A percentile compares a stretch with the other conserved stretches of the same genome.
Evolutionary conservation across 2,888 invertebrate species (phyloP).

Genomic region (Tethea ocularis): DNA sequence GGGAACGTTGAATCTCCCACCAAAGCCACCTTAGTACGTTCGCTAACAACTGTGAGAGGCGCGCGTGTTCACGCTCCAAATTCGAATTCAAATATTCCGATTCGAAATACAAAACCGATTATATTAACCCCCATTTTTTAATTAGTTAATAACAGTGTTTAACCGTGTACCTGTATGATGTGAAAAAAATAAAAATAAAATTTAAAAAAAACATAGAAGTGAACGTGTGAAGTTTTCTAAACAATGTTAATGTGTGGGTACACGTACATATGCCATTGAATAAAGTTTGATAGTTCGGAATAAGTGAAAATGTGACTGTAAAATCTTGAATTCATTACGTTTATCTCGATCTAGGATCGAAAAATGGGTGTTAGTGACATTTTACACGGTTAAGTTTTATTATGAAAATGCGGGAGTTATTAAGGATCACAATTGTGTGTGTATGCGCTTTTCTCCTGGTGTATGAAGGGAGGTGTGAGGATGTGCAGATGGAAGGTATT

Average conservation of each 20-base stretch:
- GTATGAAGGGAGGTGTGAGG: slow-evolving; percentile 61
- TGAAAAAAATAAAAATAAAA: slow-evolving; percentile 17
- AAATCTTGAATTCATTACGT: slow-evolving; percentile 41
- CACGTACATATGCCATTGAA: slow-evolving; percentile 52
- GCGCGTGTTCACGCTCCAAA: slow-evolving; percentile 52
- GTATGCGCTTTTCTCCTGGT: slow-evolving; percentile 65
- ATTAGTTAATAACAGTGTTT: neutral
- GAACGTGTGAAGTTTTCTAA: slow-evolving; percentile 37
- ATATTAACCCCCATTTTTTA: slow-evolving; percentile 16
- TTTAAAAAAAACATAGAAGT: slow-evolving; percentile 23
- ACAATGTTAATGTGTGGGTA: slow-evolving; percentile 28
- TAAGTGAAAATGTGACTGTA: slow-evolving; percentile 79
- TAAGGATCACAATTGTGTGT: slow-evolving; percentile 72
- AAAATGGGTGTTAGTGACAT: slow-evolving; percentile 68
- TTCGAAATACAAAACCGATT: slow-evolving; percentile 38
- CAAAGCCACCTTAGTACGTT: slow-evolving; percentile 56
- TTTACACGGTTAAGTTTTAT: slow-evolving; percentile 44
- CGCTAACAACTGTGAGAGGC: slow-evolving; percentile 51
- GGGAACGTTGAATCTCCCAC: slow-evolving; percentile 54
- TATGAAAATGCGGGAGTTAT: slow-evolving; percentile 72
- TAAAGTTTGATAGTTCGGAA: slow-evolving; percentile 47
- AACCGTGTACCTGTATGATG: slow-evolving; percentile 29
- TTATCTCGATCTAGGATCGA: slow-evolving; percentile 40
- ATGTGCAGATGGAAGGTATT: slow-evolving; percentile 46
- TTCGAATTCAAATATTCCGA: slow-evolving; percentile 47